Base-by-base conservation (phyloP, 2,888 invertebrate genomes). In the Archips crataeganus region DNA sequence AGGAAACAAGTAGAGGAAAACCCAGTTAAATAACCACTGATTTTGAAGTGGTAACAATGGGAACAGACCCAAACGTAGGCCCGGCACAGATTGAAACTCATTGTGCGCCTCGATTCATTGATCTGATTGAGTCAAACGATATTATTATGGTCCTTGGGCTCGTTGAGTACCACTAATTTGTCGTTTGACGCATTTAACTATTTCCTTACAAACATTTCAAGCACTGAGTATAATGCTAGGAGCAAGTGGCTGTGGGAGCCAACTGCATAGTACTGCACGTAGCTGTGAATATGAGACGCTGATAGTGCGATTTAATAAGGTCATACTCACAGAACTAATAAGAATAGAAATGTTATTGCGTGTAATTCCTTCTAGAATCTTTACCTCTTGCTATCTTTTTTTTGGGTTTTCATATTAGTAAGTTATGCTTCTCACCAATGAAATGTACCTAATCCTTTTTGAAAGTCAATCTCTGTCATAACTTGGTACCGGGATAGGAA, bases 1-100 rank as follows among this genome's bases (percentile, higher is more conserved):
- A 23, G 23, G 1, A 23, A 23, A 23, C 23, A 23, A 23, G 23
- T 23, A 23, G 23, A 23, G 23, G 1, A 23, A 23, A 23, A 23
- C 23, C 23, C 23, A 23, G 23, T 23, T 23, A 23, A 23, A 23
- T 23, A 23, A 23, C 23, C 23, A 23, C n/a, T n/a, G 23, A 23
- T 23, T 23, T 5, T 23, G 15, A 23, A 2, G 8, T 54, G 54
- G 54, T 23, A n/a, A 2, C 49, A 54, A 6, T 23, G 54, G 54
- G 54, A 54, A 54, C 8, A 9, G 83, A 77, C 63, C 75, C 79
- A 75, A 75, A 74, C 78, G 23, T 79, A 81, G 78, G 78, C 70
- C 65, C 77, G 76, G 79, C 80, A 78, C 81, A 87, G 84, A 93
- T 93, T 93, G 89, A 88, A 89, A 90, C 89, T 92, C 92, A 94